These are phyloP conservation scores for Gila orcuttii DNA, from an alignment of 2,113 vertebrate genomes.

Conservation along the genomic window DNA sequence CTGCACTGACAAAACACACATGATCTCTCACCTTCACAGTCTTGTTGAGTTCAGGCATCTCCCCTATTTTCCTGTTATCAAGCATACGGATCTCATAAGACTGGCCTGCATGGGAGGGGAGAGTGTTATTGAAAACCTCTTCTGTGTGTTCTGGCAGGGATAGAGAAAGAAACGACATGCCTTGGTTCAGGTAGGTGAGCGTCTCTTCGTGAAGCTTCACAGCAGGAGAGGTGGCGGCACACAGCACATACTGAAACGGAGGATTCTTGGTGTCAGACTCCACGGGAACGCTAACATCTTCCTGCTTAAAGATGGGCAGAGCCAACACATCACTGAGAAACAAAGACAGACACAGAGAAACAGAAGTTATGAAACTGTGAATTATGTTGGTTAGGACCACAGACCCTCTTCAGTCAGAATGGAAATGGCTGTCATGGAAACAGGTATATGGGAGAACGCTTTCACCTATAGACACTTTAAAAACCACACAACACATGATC, in stretches of 20 bases:
- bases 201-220: conserved; percentile 98
- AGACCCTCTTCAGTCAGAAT: conserved; percentile 1
- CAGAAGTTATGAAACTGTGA: not conserved
- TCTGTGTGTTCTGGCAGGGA: not conserved
- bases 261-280: conserved; percentile 91
- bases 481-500: not conserved
- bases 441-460: conserved; percentile 6
- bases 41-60: conserved; percentile 94
- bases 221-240: conserved; percentile 94
- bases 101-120: conserved; percentile 78
- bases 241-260: conserved; percentile 97
- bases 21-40: conserved; percentile 91
- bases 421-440: conserved; percentile 42
- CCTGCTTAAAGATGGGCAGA: conserved; percentile 98
- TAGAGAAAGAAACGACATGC: conserved; percentile 64
- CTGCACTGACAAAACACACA: not conserved
- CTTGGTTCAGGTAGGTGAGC: conserved; percentile 98
- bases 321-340: conserved; percentile 91
- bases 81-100: conserved; percentile 98
- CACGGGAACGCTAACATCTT: conserved; percentile 89
- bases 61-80: conserved; percentile 95
- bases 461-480: not conserved
- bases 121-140: not conserved
- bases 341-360: not conserved
- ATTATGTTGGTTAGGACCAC: not conserved